Percentiles rank a stretch among this genome's conserved stretches.
These are phyloP conservation scores for Drosophila mayri DNA, from an alignment of 1,140 invertebrate genomes.

Conservation along the genomic window DNA sequence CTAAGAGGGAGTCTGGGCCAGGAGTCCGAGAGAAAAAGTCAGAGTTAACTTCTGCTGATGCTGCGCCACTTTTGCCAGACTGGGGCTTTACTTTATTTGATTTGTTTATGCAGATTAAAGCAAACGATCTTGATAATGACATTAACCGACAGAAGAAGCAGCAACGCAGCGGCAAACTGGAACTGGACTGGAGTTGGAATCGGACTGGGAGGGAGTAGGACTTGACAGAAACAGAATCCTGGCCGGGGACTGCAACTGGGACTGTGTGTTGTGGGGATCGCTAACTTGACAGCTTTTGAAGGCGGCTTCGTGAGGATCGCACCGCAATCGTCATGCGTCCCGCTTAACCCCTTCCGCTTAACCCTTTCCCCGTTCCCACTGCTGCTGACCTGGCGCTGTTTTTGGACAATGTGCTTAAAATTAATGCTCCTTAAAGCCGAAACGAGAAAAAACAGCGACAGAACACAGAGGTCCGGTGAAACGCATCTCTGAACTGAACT, in stretches of 20 bases:
- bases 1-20: conserved; percentile 23
- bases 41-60: conserved; percentile 44
- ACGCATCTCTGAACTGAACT: conserved; percentile 70
- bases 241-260: conserved; percentile 27
- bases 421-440: conserved; percentile 62
- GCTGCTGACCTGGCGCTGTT: conserved; percentile 71
- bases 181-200: conserved; percentile 29
- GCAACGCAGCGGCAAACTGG: conserved; percentile 42
- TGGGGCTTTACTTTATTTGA: conserved; percentile 79
- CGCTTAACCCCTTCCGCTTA: conserved; percentile 8
- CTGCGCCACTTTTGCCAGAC: conserved; percentile 72
- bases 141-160: conserved; percentile 83
- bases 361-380: conserved; percentile 16
- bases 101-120: conserved; percentile 85
- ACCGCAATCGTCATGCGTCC: conserved; percentile 65
- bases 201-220: conserved; percentile 10
- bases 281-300: conserved; percentile 84
- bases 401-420: conserved; percentile 80
- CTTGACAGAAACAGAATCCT: conserved; percentile 18
- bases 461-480: conserved; percentile 36
- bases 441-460: conserved; percentile 36
- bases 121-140: conserved; percentile 85
- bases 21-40: conserved; percentile 34
- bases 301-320: conserved; percentile 76
- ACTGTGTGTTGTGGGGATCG: conserved; percentile 79